A percentile compares a stretch with the other conserved stretches of the same genome.
Evolutionary conservation across 2,797 vertebrate species (phyloP).

Genomic region (Rallus crepitans): DNA sequence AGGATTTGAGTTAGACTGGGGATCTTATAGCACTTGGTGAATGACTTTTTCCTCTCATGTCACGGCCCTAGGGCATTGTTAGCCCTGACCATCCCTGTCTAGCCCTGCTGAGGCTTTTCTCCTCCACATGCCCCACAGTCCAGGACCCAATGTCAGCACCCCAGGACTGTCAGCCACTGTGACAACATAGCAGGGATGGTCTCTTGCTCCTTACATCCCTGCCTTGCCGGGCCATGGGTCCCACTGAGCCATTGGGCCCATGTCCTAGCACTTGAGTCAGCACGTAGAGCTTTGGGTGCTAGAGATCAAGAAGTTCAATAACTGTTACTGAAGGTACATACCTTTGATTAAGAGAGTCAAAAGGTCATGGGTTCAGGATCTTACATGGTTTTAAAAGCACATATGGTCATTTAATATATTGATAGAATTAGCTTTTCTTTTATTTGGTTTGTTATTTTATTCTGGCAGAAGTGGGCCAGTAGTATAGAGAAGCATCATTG

Average conservation of each 20-base stretch:
- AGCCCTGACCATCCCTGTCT: fast-evolving
- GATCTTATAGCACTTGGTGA: not conserved
- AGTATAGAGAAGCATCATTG: not conserved
- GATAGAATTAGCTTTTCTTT: not conserved
- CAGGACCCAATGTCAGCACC: fast-evolving
- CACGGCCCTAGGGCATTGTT: not conserved
- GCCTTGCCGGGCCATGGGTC: fast-evolving
- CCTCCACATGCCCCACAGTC: fast-evolving
- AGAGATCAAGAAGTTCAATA: not conserved
- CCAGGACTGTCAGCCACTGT: fast-evolving
- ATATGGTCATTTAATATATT: not conserved
- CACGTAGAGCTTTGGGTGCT: not conserved
- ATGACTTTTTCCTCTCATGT: not conserved
- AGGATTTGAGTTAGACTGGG: not conserved
- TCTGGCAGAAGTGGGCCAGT: not conserved
- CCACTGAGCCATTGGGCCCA: fast-evolving
- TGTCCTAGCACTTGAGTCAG: not conserved
- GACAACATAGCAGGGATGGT: fast-evolving
- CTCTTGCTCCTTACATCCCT: not conserved
- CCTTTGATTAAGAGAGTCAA: not conserved
- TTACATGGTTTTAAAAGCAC: not conserved
- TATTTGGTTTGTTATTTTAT: not conserved
- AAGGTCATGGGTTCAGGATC: not conserved
- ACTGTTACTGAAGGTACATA: not conserved
- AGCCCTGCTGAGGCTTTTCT: not conserved